Conservation (phyloP, 2,888 invertebrate species). For the Zeuzera pyrina region DNA sequence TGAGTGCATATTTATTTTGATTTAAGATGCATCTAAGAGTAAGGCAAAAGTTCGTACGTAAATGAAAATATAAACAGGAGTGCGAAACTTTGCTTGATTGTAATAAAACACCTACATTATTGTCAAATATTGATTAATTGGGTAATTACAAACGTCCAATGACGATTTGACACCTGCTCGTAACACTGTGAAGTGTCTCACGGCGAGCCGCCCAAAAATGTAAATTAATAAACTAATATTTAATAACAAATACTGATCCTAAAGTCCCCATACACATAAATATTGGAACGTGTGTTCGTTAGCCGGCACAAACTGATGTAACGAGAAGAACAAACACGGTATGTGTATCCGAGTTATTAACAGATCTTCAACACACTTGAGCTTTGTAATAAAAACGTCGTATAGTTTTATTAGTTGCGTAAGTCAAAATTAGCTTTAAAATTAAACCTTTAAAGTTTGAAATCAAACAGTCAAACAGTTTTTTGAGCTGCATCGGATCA, state of each 20-base stretch:
- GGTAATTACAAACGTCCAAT: slow-evolving; percentile 24
- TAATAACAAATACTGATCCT: slow-evolving; percentile 57
- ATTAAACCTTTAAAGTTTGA: slow-evolving; percentile 13
- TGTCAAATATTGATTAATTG: no score
- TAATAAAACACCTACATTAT: no score
- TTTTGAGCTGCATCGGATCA: slow-evolving; percentile 54
- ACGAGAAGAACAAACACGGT: slow-evolving; percentile 56
- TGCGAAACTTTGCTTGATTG: no score
- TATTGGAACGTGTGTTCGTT: slow-evolving; percentile 59
- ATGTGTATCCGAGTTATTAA: slow-evolving; percentile 64
- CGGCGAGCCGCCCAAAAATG: slow-evolving; percentile 46
- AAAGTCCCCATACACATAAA: slow-evolving; percentile 62
- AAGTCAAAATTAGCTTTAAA: slow-evolving; percentile 22
- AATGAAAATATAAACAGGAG: no score
- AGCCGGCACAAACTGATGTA: slow-evolving; percentile 64
- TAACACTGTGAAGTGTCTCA: slow-evolving; percentile 46
- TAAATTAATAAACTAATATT: slow-evolving; percentile 61
- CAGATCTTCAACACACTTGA: slow-evolving; percentile 54
- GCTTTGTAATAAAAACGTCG: no score
- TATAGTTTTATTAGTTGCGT: no score
- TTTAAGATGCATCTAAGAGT: no score
- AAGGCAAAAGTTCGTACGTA: no score
- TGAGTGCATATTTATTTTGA: no score
- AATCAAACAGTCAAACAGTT: slow-evolving; percentile 3
- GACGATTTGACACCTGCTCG: slow-evolving; percentile 45